These are phyloP conservation scores for Sinocyclocheilus maitianheensis DNA, from an alignment of 2,113 vertebrate genomes.

Conservation along the genomic window DNA sequence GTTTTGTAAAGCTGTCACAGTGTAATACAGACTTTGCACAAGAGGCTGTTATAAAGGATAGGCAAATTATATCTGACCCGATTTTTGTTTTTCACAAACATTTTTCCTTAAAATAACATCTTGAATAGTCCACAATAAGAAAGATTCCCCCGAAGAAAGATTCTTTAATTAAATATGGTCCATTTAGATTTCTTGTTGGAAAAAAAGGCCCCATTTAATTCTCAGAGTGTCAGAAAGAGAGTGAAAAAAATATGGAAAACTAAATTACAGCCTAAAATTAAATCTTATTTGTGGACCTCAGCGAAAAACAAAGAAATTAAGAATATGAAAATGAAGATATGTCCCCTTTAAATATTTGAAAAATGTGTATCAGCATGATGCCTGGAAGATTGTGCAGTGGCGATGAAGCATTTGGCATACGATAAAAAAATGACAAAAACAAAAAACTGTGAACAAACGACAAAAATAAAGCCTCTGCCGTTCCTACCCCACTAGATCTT, in stretches of 20 bases:
- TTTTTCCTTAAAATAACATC: neutral
- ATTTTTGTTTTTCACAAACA: too few relatives aligned
- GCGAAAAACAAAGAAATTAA: neutral
- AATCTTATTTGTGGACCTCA: neutral
- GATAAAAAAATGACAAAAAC: slow-evolving; percentile 34
- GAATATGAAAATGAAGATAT: neutral
- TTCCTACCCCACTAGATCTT: slow-evolving; percentile 99
- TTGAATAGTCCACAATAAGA: neutral
- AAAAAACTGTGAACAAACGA: slow-evolving; percentile 28
- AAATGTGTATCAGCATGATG: neutral
- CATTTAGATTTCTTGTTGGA: neutral
- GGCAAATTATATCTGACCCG: too few relatives aligned
- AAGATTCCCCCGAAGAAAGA: neutral
- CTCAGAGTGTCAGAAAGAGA: neutral
- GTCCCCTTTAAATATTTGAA: slow-evolving; percentile 25
- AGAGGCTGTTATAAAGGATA: neutral
- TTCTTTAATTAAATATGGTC: neutral
- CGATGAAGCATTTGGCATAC: slow-evolving; percentile 36
- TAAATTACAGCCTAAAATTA: neutral
- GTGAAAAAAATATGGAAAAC: neutral
- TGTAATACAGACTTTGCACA: neutral
- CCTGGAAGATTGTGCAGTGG: slow-evolving; percentile 4
- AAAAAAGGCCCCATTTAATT: neutral
- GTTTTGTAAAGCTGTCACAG: neutral
- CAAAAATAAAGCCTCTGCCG: slow-evolving; percentile 39